phyloP scores from a whole-genome alignment of 2,888 invertebrate genomes.

The Latrodectus elegans region DNA sequence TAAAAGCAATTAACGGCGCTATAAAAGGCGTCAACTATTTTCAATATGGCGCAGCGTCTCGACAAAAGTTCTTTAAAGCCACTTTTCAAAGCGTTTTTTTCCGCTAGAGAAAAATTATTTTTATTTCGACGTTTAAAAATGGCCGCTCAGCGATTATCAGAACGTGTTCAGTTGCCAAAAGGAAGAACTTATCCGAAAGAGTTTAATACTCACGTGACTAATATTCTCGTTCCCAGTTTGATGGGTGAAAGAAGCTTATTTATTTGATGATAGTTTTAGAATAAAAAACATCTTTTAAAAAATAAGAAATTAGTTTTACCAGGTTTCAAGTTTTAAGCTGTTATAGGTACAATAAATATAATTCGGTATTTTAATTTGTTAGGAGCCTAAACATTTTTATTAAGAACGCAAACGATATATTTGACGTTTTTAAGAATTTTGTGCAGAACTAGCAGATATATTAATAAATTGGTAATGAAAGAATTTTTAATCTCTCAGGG shows the following conservation, averaged over 20 bases:
- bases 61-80: slow-evolving; percentile 21
- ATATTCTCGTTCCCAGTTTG: not conserved
- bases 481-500: no score
- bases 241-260: not conserved
- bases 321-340: no score
- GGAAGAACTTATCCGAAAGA: not conserved
- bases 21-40: slow-evolving; percentile 4
- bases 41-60: slow-evolving; percentile 5
- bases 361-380: no score
- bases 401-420: no score
- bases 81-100: not conserved
- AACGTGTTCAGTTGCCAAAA: not conserved
- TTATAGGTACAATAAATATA: no score
- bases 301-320: not conserved
- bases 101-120: slow-evolving; percentile 20
- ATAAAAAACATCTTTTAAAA: not conserved
- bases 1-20: slow-evolving; percentile 42
- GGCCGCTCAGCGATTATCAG: slow-evolving; percentile 11
- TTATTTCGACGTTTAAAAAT: slow-evolving; percentile 18
- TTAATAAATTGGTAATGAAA: no score
- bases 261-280: slow-evolving; percentile 4
- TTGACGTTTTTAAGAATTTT: no score
- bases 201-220: not conserved
- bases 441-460: no score
- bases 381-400: no score